Conservation (phyloP, 2,797 vertebrate genomes). For the Dicrostonyx torquatus region DNA sequence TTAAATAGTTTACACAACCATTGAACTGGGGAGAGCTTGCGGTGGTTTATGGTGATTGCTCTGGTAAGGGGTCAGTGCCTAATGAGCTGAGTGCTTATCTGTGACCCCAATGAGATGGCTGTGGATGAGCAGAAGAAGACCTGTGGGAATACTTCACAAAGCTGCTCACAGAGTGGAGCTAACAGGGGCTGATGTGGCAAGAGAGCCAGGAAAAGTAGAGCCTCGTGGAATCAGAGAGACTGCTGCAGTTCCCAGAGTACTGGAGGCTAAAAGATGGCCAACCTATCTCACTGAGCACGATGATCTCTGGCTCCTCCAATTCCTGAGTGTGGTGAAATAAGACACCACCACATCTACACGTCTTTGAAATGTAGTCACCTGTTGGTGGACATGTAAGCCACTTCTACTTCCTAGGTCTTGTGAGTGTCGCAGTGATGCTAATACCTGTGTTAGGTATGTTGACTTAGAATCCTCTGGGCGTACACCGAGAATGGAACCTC, state of each 20-base stretch:
- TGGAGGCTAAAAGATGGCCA: not conserved
- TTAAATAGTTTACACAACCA: conserved; percentile 75
- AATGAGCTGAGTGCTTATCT: conserved; percentile 78
- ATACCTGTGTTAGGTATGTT: not conserved
- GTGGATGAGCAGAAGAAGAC: conserved; percentile 71
- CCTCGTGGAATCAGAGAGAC: not conserved
- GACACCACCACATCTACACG: too few relatives aligned
- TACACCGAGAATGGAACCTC: too few relatives aligned
- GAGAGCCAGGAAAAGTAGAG: not conserved
- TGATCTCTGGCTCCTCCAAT: not conserved
- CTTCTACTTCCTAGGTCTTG: not conserved
- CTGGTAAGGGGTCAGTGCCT: conserved; percentile 75
- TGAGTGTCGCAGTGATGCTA: not conserved
- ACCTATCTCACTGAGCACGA: not conserved
- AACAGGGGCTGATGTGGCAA: not conserved
- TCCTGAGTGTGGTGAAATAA: not conserved
- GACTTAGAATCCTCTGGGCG: not conserved
- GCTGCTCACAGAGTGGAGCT: conserved; percentile 51
- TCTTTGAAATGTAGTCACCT: not conserved
- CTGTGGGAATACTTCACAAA: conserved; percentile 64
- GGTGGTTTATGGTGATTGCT: conserved; percentile 77
- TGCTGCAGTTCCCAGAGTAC: not conserved
- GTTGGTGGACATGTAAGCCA: not conserved
- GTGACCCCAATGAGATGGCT: conserved; percentile 74
- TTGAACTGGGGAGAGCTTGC: conserved; percentile 73